A percentile compares a stretch with the other conserved stretches of the same genome.
Conservation (phyloP, 2,113 vertebrate genomes). For the Puntigrus tetrazona region DNA sequence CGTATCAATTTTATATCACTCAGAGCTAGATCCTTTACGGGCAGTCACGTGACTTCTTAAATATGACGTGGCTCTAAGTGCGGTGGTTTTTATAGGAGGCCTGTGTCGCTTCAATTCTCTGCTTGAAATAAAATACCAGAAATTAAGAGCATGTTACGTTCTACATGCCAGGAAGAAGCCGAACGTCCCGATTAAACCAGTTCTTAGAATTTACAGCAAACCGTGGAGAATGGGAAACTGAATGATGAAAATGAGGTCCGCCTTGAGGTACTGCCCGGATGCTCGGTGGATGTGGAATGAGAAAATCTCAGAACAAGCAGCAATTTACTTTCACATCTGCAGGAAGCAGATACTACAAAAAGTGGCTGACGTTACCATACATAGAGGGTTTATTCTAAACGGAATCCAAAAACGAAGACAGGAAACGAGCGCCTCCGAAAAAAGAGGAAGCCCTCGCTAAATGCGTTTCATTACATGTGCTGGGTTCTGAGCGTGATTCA, state of each 20-base stretch:
- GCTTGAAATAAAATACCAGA: conserved; percentile 24
- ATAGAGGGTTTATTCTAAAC: conserved; percentile 18
- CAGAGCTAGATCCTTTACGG: conserved; percentile 38
- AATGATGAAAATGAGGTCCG: not conserved
- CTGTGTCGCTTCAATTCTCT: conserved; percentile 1
- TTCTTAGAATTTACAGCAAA: conserved; percentile 9
- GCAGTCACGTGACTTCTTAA: conserved; percentile 52
- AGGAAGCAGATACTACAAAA: not conserved
- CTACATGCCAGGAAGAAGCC: conserved; percentile 1
- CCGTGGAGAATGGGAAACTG: conserved; percentile 20
- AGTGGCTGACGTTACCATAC: not conserved
- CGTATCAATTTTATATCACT: conserved; percentile 54
- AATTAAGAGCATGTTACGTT: not conserved
- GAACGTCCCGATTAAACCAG: not conserved
- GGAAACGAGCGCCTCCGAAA: not conserved
- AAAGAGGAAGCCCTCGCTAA: conserved; percentile 3
- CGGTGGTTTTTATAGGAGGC: not conserved
- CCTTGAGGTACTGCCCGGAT: not conserved
- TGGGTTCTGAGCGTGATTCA: not conserved
- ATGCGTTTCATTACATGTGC: not conserved
- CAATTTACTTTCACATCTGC: conserved; percentile 31
- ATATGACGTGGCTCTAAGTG: conserved; percentile 39
- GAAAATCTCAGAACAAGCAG: not conserved
- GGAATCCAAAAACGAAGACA: not conserved
- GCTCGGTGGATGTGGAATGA: not conserved